Conservation (phyloP, 2,888 invertebrate genomes). For the Acronicta alni region DNA sequence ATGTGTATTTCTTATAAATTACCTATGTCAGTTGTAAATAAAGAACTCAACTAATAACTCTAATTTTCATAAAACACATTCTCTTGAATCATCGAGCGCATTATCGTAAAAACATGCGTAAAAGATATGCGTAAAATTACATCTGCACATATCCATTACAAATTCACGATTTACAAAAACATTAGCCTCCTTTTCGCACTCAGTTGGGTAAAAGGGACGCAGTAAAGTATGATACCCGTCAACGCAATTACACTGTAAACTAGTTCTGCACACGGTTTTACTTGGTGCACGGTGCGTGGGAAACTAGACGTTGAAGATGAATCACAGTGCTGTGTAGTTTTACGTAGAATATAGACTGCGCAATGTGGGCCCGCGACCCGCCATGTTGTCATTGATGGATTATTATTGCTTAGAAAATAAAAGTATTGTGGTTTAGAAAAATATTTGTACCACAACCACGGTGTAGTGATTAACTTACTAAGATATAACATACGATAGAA, state of each 20-base stretch:
- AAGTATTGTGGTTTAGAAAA: not conserved
- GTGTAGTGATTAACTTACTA: too few relatives aligned
- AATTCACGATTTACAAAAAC: constrained; percentile 48
- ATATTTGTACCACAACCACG: too few relatives aligned
- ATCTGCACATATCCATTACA: constrained; percentile 43
- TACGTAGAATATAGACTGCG: not conserved
- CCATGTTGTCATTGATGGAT: constrained; percentile 2
- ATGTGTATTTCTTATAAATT: too few relatives aligned
- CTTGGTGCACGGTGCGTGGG: constrained; percentile 44
- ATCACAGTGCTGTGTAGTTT: constrained; percentile 25
- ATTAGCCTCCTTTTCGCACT: constrained; percentile 59
- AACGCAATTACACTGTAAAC: constrained; percentile 54
- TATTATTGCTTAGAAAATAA: not conserved
- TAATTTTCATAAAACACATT: constrained; percentile 1
- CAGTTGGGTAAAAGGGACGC: constrained; percentile 56
- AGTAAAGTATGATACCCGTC: constrained; percentile 53
- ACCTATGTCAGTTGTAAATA: too few relatives aligned
- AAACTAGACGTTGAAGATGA: constrained; percentile 38
- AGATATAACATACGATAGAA: too few relatives aligned
- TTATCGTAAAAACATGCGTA: constrained; percentile 13
- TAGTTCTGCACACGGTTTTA: constrained; percentile 47
- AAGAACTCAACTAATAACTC: too few relatives aligned
- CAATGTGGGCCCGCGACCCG: too few relatives aligned
- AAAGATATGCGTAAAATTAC: constrained; percentile 34
- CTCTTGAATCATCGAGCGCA: constrained; percentile 5